A percentile compares a stretch with the other conserved stretches of the same genome.
These are phyloP conservation scores for Pseudopodoces humilis DNA, from an alignment of 2,113 vertebrate genomes.

Conservation along the genomic window DNA sequence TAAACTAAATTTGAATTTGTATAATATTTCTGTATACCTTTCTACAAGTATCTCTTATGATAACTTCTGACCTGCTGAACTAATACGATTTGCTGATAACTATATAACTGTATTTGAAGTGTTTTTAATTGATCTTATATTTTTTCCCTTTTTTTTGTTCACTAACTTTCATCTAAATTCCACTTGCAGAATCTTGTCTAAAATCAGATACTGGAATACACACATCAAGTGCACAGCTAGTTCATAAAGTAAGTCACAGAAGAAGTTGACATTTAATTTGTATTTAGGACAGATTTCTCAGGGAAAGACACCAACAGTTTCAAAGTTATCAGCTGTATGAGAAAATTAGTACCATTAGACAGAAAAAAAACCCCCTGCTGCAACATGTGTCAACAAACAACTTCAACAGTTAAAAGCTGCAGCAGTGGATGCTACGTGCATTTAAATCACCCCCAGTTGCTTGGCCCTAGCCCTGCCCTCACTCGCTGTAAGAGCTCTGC, in stretches of 20 bases:
- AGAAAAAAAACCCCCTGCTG: background rate
- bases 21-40: background rate
- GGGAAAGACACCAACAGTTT: background rate
- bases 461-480: background rate
- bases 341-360: background rate
- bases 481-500: fast-evolving
- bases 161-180: background rate
- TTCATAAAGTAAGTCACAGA: background rate
- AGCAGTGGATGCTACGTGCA: background rate
- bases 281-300: background rate
- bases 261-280: background rate
- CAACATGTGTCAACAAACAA: background rate
- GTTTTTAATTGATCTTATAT: background rate
- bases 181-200: background rate
- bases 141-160: background rate
- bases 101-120: background rate
- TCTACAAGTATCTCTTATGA: background rate
- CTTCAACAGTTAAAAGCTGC: background rate
- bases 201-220: background rate
- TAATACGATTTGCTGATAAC: background rate
- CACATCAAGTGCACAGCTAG: background rate
- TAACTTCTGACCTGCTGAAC: background rate
- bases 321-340: background rate
- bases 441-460: background rate
- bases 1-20: background rate